Base-by-base conservation (phyloP, 23 tunicate genomes). In the Aplidium turbinatum region DNA sequence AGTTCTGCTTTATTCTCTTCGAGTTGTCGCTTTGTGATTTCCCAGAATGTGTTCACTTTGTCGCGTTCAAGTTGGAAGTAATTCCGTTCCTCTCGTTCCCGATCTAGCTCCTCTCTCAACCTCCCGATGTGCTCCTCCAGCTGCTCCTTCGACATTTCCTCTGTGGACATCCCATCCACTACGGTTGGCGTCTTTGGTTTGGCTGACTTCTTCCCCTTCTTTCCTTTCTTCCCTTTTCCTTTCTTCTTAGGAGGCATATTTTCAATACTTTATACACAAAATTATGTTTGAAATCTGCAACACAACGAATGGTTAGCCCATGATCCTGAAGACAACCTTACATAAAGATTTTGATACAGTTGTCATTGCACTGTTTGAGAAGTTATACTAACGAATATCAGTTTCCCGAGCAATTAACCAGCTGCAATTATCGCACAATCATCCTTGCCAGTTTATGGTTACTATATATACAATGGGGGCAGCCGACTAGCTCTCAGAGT, bases 1-100 rank as follows among this genome's bases (percentile, higher is more conserved):
- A 94, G 57, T 73, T 94, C 99, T 31, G 99, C 99, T 76, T 84
- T 82, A 40, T 84, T 87, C 38, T 94, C 99, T 57, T 94, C 99
- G 26, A 94, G 68, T 40, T 94, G 99, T 34, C 94, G 93, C 64
- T 87, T 87, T 2, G 99, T 94, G 73, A 94, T 94, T 58, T 94
- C 99, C 99, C 99, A 94, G 64, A 94, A 94, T 16, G 99, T 94
- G 78, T 94, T 87, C 16, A 93, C 97, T 78, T 94, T 94, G 55
- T 94, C 99, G 36, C 99, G 60, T 65, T 94, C 99, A 28, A 94
- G 78, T 58, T 94, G 99, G 58, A 94, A 94, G 47, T 86, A 94
- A 66, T 94, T 94, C 45, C 99, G 84, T 36, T 94, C 99, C 35
- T 94, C 99, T 24, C 99, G 47, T 67, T 94, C 99, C 22, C 99